A percentile compares a stretch with the other conserved stretches of the same genome.
Evolutionary conservation across 92 coral and sea anemone species (phyloP).

Genomic region (Palythoa caribaeorum): DNA sequence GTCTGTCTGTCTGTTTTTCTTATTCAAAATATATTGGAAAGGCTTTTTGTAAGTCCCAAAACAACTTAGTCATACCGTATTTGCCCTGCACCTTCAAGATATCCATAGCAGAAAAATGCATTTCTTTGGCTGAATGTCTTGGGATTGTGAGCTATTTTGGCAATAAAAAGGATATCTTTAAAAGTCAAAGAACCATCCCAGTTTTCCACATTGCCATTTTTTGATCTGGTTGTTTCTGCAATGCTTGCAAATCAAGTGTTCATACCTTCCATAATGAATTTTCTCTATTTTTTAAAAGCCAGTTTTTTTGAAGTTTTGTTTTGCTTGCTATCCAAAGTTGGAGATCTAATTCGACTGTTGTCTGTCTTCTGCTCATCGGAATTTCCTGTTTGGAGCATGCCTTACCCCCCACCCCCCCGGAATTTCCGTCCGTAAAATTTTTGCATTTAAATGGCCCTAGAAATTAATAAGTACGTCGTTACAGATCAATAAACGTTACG

Average conservation of each 20-base stretch:
- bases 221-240: constrained; percentile 12
- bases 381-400: too few species aligned
- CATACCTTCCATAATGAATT: constrained; percentile 15
- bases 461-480: too few species aligned
- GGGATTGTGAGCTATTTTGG: constrained; percentile 36
- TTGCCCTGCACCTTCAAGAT: constrained; percentile 30
- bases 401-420: too few species aligned
- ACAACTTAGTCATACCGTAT: constrained; percentile 19
- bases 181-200: constrained; percentile 47
- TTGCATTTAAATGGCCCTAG: too few species aligned
- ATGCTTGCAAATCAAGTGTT: constrained; percentile 35
- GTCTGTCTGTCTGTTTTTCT: too few species aligned
- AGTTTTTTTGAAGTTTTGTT: constrained; percentile 6
- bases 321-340: constrained; percentile 19
- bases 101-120: constrained; percentile 39
- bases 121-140: constrained; percentile 29
- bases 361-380: neutral
- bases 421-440: too few species aligned
- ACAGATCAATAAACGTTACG: too few species aligned
- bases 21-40: too few species aligned
- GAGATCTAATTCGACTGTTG: neutral
- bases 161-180: constrained; percentile 43
- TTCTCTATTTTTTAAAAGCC: constrained; percentile 9
- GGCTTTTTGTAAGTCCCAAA: too few species aligned
- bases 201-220: constrained; percentile 7